A percentile compares a stretch with the other conserved stretches of the same genome.
Evolutionary conservation across 2,113 vertebrate species (phyloP).

Genomic region (Cynopterus brachyotis): DNA sequence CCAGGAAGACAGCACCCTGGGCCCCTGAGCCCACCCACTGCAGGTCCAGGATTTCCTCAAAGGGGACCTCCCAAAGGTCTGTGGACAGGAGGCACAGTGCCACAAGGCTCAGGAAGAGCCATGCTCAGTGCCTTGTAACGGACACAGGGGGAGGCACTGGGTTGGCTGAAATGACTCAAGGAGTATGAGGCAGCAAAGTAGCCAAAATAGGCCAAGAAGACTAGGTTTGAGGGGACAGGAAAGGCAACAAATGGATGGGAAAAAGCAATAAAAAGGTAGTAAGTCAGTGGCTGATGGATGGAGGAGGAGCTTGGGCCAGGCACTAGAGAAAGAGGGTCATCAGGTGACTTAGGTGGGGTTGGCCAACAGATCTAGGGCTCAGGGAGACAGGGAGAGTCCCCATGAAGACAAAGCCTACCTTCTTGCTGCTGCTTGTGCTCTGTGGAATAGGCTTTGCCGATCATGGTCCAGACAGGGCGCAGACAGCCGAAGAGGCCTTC

Average conservation of each 20-base stretch:
- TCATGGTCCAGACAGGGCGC: constrained; percentile 96
- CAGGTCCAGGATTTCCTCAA: constrained; percentile 98
- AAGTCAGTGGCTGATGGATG: not conserved
- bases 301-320: not conserved
- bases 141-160: not conserved
- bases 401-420: constrained; percentile 82
- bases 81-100: constrained; percentile 43
- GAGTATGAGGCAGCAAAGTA: not conserved
- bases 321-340: too few relatives aligned
- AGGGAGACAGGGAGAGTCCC: not conserved
- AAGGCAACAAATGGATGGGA: not conserved
- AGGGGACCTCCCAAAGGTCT: constrained; percentile 96
- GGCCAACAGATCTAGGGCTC: not conserved
- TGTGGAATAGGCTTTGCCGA: constrained; percentile 95
- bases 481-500: constrained; percentile 96
- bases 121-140: not conserved
- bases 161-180: not conserved
- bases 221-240: not conserved
- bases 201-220: not conserved
- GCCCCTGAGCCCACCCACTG: constrained; percentile 99
- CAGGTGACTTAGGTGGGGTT: not conserved
- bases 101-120: not conserved
- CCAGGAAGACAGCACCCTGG: constrained; percentile 97
- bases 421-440: constrained; percentile 94
- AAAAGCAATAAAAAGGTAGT: not conserved